Percentiles rank a stretch among this genome's conserved stretches.
Conservation (phyloP, 2,113 vertebrate species). For the Pangasianodon hypophthalmus region DNA sequence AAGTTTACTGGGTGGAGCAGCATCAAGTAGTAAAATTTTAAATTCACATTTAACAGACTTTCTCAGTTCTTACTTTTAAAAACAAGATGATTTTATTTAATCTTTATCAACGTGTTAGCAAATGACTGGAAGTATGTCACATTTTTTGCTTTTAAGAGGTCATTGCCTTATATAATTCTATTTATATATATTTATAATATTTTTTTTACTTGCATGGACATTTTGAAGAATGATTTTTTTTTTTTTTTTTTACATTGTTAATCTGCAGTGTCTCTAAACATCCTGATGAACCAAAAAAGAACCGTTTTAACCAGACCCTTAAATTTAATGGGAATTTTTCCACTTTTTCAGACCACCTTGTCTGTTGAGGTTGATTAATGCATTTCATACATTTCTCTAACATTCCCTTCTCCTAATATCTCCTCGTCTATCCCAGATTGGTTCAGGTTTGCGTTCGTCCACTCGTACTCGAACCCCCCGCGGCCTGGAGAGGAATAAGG, state of each 20-base stretch:
- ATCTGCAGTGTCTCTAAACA: background rate
- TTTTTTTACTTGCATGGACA: no score
- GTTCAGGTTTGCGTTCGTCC: conserved; percentile 67
- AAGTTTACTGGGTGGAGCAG: background rate
- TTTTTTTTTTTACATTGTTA: no score
- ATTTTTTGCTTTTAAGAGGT: background rate
- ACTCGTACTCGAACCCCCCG: conserved; percentile 68
- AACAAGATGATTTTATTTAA: no score
- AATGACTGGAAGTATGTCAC: background rate
- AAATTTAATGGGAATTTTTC: background rate
- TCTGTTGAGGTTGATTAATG: no score
- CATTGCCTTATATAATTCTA: background rate
- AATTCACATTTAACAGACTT: background rate
- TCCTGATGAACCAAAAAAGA: no score
- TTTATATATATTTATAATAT: background rate
- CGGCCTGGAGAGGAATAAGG: conserved; percentile 82
- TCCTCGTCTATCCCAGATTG: conserved; percentile 50
- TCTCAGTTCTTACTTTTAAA: no score
- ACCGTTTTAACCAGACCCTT: no score
- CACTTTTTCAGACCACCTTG: background rate
- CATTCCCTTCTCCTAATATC: background rate
- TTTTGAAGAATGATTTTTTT: no score
- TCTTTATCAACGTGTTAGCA: no score
- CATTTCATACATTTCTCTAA: background rate
- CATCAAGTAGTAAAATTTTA: background rate